Evolutionary conservation across 2,113 vertebrate species (phyloP), one percentile per base, ranked within the genome.

Genomic region (Takifugu flavidus): DNA sequence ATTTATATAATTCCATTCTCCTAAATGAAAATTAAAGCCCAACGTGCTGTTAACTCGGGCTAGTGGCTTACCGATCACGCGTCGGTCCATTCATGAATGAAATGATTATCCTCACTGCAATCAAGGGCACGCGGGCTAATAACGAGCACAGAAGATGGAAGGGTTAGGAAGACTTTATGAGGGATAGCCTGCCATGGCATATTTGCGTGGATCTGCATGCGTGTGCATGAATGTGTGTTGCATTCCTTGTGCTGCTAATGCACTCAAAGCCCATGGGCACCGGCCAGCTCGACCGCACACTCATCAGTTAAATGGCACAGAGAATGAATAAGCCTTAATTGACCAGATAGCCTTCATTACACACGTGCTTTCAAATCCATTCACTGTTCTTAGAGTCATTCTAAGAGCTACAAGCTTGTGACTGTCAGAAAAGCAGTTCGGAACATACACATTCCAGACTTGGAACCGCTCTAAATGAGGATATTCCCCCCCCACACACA

Each of bases 331-430:
- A 88, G 82, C 75, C 71, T 55, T 89, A 89, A 89, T 86, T 86
- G 85, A 89, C 77, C 78, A 85, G 80, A 83, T 82, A 87, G 82
- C 79, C 82, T 87, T 89, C 80, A 88, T 84, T 90, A 87, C 63
- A 84, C 78, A 84, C 74, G 70, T 67, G 68, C 77, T 78, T 65
- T 79, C 70, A 80, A 78, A 85, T 71, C 60, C 81, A 76, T 81
- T 73, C 56, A 27, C 78, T 80, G 60, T 77, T 60, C 83, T 78
- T 56, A 27, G 26, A 84, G 79, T 60, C 5, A n/a, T 65, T 82
- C 63, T 80, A 67, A 66, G 26, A 75, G 52, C 58, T 49, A 64
- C 58, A 78, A 51, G 55, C 63, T 53, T 28, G 52, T 70, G 61
- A 71, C 67, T 78, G 52, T 64, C 65, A 65, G 63, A 28, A 45